Evolutionary conservation across 1,140 invertebrate genomes (phyloP).

Genomic region (Bradysia coprophila): DNA sequence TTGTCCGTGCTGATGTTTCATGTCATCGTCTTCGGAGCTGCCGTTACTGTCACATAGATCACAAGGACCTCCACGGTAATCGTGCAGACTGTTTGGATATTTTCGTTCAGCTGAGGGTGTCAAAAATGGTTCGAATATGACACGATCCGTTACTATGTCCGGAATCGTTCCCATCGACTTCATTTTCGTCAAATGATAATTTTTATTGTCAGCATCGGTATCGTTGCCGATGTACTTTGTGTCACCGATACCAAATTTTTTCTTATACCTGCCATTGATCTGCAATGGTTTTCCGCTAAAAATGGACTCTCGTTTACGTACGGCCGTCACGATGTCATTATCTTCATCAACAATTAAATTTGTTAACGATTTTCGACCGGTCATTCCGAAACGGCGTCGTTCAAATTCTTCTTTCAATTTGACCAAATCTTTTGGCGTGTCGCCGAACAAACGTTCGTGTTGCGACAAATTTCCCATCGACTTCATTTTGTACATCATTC

Average conservation of each 20-base stretch:
- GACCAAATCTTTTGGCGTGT: slow-evolving; percentile 4
- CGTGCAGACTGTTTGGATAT: background rate
- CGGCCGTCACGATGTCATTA: background rate
- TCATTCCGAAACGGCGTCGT: slow-evolving; percentile 12
- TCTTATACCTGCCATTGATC: background rate
- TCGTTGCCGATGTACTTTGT: slow-evolving; percentile 21
- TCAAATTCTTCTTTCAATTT: slow-evolving; percentile 16
- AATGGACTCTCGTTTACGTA: background rate
- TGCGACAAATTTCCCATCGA: slow-evolving; percentile 15
- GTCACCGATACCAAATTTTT: slow-evolving; percentile 13
- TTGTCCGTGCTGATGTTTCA: background rate
- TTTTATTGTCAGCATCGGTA: background rate
- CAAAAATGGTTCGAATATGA: slow-evolving; percentile 18
- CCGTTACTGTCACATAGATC: background rate
- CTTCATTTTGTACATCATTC: slow-evolving; percentile 11
- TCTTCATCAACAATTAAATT: background rate
- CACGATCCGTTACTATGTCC: slow-evolving; percentile 16
- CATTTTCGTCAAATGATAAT: slow-evolving; percentile 22
- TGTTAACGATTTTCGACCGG: background rate
- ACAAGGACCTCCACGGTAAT: slow-evolving; percentile 4
- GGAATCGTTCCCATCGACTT: slow-evolving; percentile 23
- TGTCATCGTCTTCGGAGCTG: background rate
- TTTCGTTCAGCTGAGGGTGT: slow-evolving; percentile 15
- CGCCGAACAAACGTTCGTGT: background rate
- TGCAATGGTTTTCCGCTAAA: background rate